phyloP scores from a whole-genome alignment of 1,140 invertebrate species.

The Aricia agestis region DNA sequence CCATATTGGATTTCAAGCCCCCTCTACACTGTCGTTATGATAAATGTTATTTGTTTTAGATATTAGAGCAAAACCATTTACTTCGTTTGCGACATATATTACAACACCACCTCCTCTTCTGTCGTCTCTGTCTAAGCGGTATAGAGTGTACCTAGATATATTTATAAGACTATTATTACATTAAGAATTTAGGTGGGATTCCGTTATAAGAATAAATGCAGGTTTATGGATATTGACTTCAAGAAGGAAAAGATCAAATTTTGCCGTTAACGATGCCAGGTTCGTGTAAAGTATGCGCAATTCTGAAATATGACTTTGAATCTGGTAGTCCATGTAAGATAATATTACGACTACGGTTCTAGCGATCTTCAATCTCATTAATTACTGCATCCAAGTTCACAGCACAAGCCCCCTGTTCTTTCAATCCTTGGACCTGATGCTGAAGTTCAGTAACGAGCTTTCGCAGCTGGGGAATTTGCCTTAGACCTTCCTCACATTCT shows the following conservation, averaged over 20 bases:
- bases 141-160: background rate
- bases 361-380: too few relatives aligned
- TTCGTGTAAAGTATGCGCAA: background rate
- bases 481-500: too few relatives aligned
- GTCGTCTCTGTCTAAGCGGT: background rate
- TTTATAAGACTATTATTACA: background rate
- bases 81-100: background rate
- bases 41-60: background rate
- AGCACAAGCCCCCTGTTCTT: too few relatives aligned
- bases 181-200: background rate
- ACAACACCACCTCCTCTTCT: background rate
- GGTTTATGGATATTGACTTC: constrained; percentile 3
- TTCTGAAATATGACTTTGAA: background rate
- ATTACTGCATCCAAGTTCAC: too few relatives aligned
- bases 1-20: too few relatives aligned
- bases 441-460: too few relatives aligned
- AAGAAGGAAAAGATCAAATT: constrained; percentile 1
- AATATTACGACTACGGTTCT: too few relatives aligned
- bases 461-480: too few relatives aligned
- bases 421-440: too few relatives aligned
- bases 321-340: too few relatives aligned
- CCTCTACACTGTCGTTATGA: constrained; percentile 4
- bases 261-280: constrained; percentile 6
- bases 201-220: too few relatives aligned
- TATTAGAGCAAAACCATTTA: background rate